Base-by-base conservation (phyloP, 2,113 vertebrate genomes). In the Strix uralensis region DNA sequence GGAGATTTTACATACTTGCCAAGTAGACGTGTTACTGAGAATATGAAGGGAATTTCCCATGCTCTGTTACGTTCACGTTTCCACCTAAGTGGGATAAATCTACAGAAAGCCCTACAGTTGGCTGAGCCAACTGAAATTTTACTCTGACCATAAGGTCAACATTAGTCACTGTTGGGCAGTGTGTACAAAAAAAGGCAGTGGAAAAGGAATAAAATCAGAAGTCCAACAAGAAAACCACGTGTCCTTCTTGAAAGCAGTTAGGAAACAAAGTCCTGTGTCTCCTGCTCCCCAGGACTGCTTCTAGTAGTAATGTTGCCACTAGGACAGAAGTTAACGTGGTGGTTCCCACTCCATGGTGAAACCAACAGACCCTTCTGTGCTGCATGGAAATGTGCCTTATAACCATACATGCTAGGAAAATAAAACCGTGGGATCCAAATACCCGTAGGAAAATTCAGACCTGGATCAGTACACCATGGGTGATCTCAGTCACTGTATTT, bases 161-260 rank as follows among this genome's bases (percentile, higher is more conserved):
- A 40, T 96, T 75, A 96, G 84, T 96, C 95, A 96, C 79, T 74
- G 59, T 2, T 97, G 89, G 97, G 89, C 93, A 94, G 90, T 8
- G 16, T 4, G 34, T 59, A 34, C 30, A 13, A 66, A 72, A 71
- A n/a, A 20, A 15, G 3, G 4, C 49, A 19, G 7, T 32, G 93
- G 85, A 82, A 94, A 92, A 69, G n/a, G 81, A 87, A 58, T 75
- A 61, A 86, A 90, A 25, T 86, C 38, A 62, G 55, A 73, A 78
- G 2, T 23, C 65, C 61, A 54, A 85, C 46, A 90, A 73, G 84
- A 75, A 91, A 96, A 97, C 32, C 54, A 79, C 2, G 2, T 32
- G 13, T 85, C 58, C 61, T 47, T 57, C 91, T 54, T 52, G 62
- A 62, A 61, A 82, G 44, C 74, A 34, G 25, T 13, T 61, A 27